phyloP scores from a whole-genome alignment of 2,888 invertebrate genomes.

The Ectemnius lituratus region DNA sequence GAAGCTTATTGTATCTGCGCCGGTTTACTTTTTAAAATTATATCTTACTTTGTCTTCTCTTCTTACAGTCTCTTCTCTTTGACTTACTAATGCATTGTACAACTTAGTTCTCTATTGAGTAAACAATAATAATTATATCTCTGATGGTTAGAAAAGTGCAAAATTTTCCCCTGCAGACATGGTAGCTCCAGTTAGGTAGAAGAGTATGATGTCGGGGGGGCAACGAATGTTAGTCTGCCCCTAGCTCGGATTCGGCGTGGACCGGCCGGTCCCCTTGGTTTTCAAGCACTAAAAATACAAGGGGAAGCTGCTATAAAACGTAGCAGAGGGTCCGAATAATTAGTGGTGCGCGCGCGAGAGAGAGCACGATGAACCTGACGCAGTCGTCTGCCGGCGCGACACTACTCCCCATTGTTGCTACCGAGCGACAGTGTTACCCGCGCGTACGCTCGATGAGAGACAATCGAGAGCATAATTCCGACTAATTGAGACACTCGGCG shows the following conservation, averaged over 20 bases:
- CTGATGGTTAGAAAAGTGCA: too few relatives aligned
- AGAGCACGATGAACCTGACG: slow-evolving; percentile 31
- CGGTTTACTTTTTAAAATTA: neutral
- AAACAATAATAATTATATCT: neutral
- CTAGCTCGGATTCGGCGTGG: neutral
- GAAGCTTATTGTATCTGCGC: slow-evolving; percentile 21
- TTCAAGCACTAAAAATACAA: slow-evolving; percentile 56
- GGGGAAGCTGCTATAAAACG: slow-evolving; percentile 55
- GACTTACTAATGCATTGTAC: neutral
- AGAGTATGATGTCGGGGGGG: neutral
- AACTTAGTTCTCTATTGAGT: neutral
- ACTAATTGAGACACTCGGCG: slow-evolving; percentile 52
- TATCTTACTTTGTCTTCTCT: slow-evolving; percentile 12
- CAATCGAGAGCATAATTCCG: slow-evolving; percentile 55
- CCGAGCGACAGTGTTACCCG: slow-evolving; percentile 31
- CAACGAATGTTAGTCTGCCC: neutral
- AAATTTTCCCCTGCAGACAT: too few relatives aligned
- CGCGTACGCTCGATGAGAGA: slow-evolving; percentile 38
- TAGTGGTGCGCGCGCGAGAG: slow-evolving; percentile 37
- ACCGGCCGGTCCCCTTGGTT: slow-evolving; percentile 43
- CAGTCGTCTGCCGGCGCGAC: slow-evolving; percentile 32
- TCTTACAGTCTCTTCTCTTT: neutral
- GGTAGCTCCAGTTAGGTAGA: neutral
- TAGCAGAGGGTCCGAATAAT: slow-evolving; percentile 59
- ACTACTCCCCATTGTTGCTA: slow-evolving; percentile 40